Percentiles rank a stretch among this genome's conserved stretches.
Conservation (phyloP, 2,888 invertebrate species). For the Cantharis lateralis region DNA sequence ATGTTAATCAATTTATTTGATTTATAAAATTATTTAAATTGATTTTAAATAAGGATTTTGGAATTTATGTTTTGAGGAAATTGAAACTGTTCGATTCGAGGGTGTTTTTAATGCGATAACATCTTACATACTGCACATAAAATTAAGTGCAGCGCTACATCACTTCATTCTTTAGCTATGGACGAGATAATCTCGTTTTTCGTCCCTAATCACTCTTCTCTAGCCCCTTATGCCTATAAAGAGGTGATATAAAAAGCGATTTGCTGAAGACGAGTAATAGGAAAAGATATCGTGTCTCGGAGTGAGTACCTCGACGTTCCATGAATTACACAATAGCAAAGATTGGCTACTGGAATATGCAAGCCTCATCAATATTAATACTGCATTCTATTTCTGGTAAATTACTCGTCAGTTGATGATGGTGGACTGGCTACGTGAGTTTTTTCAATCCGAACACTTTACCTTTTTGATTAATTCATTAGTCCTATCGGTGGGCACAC, state of each 20-base stretch:
- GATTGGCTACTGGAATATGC: slow-evolving; percentile 55
- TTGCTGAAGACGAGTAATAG: slow-evolving; percentile 27
- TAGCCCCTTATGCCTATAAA: slow-evolving; percentile 32
- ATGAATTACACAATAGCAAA: slow-evolving; percentile 52
- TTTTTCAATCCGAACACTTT: background rate
- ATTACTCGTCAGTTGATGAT: slow-evolving; percentile 13
- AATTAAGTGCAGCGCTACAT: slow-evolving; percentile 32
- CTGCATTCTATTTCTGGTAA: slow-evolving; percentile 39
- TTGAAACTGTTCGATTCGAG: background rate
- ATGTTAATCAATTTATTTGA: background rate
- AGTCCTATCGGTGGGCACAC: background rate
- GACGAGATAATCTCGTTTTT: slow-evolving; percentile 35
- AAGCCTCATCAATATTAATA: slow-evolving; percentile 54
- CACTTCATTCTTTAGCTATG: slow-evolving; percentile 27
- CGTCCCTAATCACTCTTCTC: slow-evolving; percentile 31
- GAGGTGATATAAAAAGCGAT: slow-evolving; percentile 32
- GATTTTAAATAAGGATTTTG: background rate
- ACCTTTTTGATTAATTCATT: background rate
- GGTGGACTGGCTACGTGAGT: background rate
- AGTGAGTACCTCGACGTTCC: slow-evolving; percentile 35
- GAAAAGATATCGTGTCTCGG: slow-evolving; percentile 22
- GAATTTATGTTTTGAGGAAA: background rate
- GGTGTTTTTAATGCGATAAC: slow-evolving; percentile 8
- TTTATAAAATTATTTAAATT: background rate
- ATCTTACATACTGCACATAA: slow-evolving; percentile 29